These are phyloP conservation scores for Natrix natrix DNA, from an alignment of 2,797 vertebrate species.

Conservation along the genomic window DNA sequence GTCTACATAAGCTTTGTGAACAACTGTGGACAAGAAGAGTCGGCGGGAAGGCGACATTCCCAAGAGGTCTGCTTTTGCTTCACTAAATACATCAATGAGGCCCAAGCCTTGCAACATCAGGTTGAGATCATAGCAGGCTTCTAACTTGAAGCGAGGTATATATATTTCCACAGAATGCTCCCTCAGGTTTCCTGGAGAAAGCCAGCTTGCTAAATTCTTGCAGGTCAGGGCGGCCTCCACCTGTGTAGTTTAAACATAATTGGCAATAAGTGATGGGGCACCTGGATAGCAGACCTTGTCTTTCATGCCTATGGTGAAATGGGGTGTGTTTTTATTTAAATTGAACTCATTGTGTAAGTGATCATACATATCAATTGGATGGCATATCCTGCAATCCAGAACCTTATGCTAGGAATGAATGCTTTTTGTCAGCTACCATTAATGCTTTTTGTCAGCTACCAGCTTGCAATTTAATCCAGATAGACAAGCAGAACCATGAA, in stretches of 20 bases:
- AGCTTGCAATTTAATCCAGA: neutral
- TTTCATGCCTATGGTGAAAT: neutral
- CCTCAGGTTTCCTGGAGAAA: constrained; percentile 58
- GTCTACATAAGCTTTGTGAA: constrained; percentile 86
- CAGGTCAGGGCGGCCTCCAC: constrained; percentile 65
- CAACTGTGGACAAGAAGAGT: constrained; percentile 80
- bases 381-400: neutral
- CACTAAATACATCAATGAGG: constrained; percentile 79
- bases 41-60: constrained; percentile 77
- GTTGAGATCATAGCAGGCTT: constrained; percentile 80
- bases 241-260: constrained; percentile 45
- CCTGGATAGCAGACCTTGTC: neutral
- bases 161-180: constrained; percentile 72
- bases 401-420: neutral
- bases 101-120: constrained; percentile 79
- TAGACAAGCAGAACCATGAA: neutral
- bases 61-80: constrained; percentile 77
- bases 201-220: constrained; percentile 67
- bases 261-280: neutral
- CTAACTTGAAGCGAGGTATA: constrained; percentile 86
- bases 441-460: neutral
- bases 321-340: neutral
- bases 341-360: neutral
- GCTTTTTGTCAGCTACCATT: neutral
- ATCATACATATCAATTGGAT: neutral